Evolutionary conservation across 2,888 invertebrate species (phyloP).

Genomic region (Nesidiocoris tenuis): DNA sequence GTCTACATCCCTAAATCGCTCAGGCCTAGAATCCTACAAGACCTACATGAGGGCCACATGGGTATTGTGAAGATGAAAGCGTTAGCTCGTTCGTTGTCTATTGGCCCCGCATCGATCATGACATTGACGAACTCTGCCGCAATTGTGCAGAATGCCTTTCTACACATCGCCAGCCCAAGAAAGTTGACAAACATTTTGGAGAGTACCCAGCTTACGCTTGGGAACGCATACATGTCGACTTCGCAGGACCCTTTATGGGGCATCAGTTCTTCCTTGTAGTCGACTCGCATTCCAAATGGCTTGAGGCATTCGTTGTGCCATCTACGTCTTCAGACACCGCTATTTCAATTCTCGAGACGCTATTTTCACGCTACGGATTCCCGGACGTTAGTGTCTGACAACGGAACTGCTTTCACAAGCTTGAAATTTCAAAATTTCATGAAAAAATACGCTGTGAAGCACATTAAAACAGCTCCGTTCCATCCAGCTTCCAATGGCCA

Average conservation of each 20-base stretch:
- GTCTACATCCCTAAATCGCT: constrained; percentile 20
- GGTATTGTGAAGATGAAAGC: constrained; percentile 31
- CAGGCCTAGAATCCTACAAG: not conserved
- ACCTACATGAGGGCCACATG: constrained; percentile 4
- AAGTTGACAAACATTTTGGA: constrained; percentile 13
- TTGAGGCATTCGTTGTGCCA: constrained; percentile 2
- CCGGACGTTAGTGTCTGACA: constrained; percentile 24
- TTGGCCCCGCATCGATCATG: constrained; percentile 16
- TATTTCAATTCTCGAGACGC: not conserved
- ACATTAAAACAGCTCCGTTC: constrained; percentile 35
- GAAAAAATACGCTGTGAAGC: not conserved
- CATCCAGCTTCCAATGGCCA: constrained; percentile 40
- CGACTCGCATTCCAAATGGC: constrained; percentile 15
- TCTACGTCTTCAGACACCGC: not conserved
- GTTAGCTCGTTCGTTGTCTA: constrained; percentile 10
- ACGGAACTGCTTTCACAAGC: constrained; percentile 24
- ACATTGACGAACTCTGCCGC: constrained; percentile 11
- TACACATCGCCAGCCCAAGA: not conserved
- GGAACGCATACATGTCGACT: constrained; percentile 12
- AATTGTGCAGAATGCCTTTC: not conserved
- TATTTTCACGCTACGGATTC: constrained; percentile 18
- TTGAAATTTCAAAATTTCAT: constrained; percentile 8
- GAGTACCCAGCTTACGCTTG: constrained; percentile 3
- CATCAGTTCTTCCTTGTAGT: constrained; percentile 8
- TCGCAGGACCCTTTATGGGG: constrained; percentile 18